phyloP scores from a whole-genome alignment of 2,113 vertebrate species.

The Isurus oxyrinchus region DNA sequence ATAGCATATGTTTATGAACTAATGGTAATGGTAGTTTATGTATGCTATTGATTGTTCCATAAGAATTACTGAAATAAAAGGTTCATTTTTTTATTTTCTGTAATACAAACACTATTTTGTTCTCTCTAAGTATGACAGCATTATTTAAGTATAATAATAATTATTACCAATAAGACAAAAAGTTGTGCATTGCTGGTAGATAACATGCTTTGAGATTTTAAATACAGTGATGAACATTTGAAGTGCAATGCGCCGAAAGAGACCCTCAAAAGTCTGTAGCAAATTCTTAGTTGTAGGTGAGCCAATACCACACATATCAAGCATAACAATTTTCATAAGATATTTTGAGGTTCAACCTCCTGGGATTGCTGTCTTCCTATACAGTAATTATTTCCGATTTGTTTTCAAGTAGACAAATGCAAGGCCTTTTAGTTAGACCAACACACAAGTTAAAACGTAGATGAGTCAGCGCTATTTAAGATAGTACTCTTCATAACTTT shows the following conservation, averaged over 20 bases:
- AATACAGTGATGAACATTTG: not conserved
- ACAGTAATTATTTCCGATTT: not conserved
- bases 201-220: not conserved
- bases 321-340: no score
- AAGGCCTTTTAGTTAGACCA: not conserved
- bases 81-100: conserved; percentile 54
- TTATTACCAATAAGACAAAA: not conserved
- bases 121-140: conserved; percentile 31
- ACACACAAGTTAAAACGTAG: not conserved
- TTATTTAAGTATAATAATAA: not conserved
- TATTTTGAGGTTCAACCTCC: not conserved
- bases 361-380: not conserved
- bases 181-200: not conserved
- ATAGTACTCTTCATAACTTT: not conserved
- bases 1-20: conserved; percentile 93
- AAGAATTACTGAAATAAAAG: conserved; percentile 41
- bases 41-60: conserved; percentile 63
- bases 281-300: not conserved
- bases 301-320: not conserved
- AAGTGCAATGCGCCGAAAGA: not conserved
- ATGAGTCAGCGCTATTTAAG: not conserved
- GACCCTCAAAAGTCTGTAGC: not conserved
- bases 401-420: not conserved
- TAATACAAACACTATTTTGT: conserved; percentile 64
- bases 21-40: conserved; percentile 93